Evolutionary conservation across 2,888 invertebrate genomes (phyloP).

Genomic region (Melinopterus prodromus): DNA sequence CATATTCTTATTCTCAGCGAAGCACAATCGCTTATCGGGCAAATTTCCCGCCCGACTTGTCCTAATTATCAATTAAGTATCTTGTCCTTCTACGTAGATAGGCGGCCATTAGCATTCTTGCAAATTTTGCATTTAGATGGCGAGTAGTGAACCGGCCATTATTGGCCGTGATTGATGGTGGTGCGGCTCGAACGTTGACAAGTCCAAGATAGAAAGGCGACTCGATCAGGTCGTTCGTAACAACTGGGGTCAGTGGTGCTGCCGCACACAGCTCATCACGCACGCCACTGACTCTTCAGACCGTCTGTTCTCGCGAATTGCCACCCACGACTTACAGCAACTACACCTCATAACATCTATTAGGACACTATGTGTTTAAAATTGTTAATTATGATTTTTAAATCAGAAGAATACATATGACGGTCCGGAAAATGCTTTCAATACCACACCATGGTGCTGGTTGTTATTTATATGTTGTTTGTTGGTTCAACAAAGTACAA

Average conservation of each 20-base stretch:
- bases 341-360: background rate
- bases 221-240: constrained; percentile 52
- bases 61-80: constrained; percentile 4
- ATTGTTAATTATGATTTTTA: too few species aligned
- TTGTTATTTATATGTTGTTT: too few species aligned
- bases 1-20: background rate
- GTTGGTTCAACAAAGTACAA: too few species aligned
- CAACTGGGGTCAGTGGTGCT: constrained; percentile 54
- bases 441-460: too few species aligned
- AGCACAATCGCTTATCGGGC: background rate
- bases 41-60: background rate
- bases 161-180: constrained; percentile 43
- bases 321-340: constrained; percentile 13
- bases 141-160: constrained; percentile 10
- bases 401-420: too few species aligned
- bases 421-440: too few species aligned
- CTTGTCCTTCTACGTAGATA: background rate
- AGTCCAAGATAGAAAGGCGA: constrained; percentile 53
- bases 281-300: constrained; percentile 42
- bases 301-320: background rate
- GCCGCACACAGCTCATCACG: constrained; percentile 56
- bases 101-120: constrained; percentile 11
- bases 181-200: constrained; percentile 50
- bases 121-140: constrained; percentile 13
- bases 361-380: background rate